Percentiles rank a stretch among this genome's conserved stretches.
phyloP scores from a whole-genome alignment of 2,888 invertebrate genomes.

The Sminthurides aquaticus region DNA sequence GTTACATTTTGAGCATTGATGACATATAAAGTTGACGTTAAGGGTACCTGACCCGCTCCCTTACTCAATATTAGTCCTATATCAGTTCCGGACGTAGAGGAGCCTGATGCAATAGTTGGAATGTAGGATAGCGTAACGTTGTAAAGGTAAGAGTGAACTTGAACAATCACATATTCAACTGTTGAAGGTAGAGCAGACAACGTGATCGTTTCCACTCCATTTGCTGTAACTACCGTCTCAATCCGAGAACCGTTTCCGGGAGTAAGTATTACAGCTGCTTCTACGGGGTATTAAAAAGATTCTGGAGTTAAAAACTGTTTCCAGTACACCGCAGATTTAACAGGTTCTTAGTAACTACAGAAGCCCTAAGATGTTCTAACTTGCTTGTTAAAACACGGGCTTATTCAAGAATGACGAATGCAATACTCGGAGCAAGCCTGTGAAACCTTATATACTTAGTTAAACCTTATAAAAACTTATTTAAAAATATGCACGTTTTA shows the following conservation, averaged over 20 bases:
- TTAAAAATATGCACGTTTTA: too few species aligned
- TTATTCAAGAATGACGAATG: too few species aligned
- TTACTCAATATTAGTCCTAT: constrained; percentile 52
- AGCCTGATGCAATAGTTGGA: constrained; percentile 45
- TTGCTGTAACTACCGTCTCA: constrained; percentile 6
- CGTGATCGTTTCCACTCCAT: not conserved
- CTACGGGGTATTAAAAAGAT: too few species aligned
- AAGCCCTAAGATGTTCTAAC: too few species aligned
- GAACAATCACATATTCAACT: constrained; percentile 56
- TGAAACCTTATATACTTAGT: too few species aligned
- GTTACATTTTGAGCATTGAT: constrained; percentile 48
- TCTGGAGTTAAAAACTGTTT: too few species aligned
- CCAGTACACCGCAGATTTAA: too few species aligned
- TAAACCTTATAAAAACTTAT: too few species aligned
- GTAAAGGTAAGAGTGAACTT: constrained; percentile 57
- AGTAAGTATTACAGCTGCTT: constrained; percentile 12
- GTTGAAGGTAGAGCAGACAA: constrained; percentile 45
- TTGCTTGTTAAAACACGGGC: too few species aligned
- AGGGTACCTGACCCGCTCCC: constrained; percentile 25
- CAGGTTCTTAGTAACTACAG: too few species aligned
- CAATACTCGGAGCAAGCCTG: too few species aligned
- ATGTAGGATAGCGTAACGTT: constrained; percentile 55
- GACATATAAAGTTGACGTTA: constrained; percentile 48
- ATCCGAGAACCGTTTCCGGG: constrained; percentile 14
- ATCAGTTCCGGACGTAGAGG: constrained; percentile 55